phyloP scores from a whole-genome alignment of 2,797 vertebrate species.

The Protonibea diacanthus region DNA sequence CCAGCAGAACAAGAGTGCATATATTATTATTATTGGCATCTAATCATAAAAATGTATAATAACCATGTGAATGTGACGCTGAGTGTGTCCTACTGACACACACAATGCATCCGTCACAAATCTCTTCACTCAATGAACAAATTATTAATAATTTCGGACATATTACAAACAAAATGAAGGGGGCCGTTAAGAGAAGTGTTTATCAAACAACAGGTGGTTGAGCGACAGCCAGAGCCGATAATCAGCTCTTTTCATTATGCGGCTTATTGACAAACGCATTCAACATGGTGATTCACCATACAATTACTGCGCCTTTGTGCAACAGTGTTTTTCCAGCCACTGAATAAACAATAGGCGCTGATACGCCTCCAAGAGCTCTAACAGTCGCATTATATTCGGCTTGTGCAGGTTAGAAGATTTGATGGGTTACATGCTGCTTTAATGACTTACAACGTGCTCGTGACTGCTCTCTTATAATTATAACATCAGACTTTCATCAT shows the following conservation, averaged over 20 bases:
- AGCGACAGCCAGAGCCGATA: slow-evolving; percentile 42
- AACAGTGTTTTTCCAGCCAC: not conserved
- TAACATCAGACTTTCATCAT: not conserved
- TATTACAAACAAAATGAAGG: slow-evolving; percentile 22
- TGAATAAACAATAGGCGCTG: slow-evolving; percentile 41
- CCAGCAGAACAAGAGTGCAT: not conserved
- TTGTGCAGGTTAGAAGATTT: not conserved
- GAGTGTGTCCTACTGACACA: slow-evolving; percentile 17
- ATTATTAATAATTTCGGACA: slow-evolving; percentile 40
- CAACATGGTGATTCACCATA: slow-evolving; percentile 43
- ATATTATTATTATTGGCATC: slow-evolving; percentile 7
- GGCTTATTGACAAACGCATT: slow-evolving; percentile 61
- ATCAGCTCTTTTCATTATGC: slow-evolving; percentile 60
- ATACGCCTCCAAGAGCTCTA: slow-evolving; percentile 30
- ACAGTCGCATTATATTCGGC: slow-evolving; percentile 6
- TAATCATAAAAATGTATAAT: slow-evolving; percentile 6
- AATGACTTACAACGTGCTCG: not conserved
- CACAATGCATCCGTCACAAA: slow-evolving; percentile 17
- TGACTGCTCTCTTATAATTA: not conserved
- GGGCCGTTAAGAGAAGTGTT: slow-evolving; percentile 46
- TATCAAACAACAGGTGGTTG: slow-evolving; percentile 63
- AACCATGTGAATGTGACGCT: not conserved
- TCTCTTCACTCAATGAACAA: slow-evolving; percentile 22
- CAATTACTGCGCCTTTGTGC: slow-evolving; percentile 53
- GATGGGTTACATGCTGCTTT: not conserved